Conservation (phyloP, 2,113 vertebrate genomes). For the Cavia porcellus region DNA sequence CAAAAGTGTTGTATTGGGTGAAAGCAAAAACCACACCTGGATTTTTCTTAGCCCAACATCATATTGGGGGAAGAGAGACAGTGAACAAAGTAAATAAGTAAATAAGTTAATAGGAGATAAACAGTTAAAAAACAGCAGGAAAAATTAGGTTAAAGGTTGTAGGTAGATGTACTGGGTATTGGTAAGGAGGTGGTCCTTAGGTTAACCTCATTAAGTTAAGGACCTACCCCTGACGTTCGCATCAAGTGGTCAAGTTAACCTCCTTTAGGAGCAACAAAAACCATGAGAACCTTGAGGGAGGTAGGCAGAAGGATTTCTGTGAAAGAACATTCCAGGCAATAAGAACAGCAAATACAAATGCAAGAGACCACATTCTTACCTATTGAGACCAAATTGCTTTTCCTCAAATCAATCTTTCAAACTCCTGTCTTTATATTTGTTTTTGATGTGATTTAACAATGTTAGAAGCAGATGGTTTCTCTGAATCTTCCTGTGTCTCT, state of each 20-base stretch:
- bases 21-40: not conserved
- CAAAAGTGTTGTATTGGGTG: not conserved
- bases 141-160: not conserved
- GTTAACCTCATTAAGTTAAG: no score
- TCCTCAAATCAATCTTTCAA: conserved; percentile 33
- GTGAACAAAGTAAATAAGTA: not conserved
- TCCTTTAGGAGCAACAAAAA: not conserved
- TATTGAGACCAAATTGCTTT: not conserved
- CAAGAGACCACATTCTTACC: not conserved
- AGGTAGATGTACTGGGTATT: not conserved
- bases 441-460: conserved; percentile 2
- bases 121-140: not conserved
- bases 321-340: not conserved
- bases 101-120: not conserved
- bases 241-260: not conserved
- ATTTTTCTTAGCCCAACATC: not conserved
- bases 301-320: not conserved
- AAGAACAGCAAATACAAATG: not conserved
- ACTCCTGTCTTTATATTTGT: not conserved
- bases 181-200: not conserved
- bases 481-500: not conserved
- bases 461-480: conserved; percentile 16
- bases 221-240: no score
- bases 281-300: not conserved
- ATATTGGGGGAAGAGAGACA: not conserved